Evolutionary conservation across 2,797 vertebrate species (phyloP).

Genomic region (Columba guinea): DNA sequence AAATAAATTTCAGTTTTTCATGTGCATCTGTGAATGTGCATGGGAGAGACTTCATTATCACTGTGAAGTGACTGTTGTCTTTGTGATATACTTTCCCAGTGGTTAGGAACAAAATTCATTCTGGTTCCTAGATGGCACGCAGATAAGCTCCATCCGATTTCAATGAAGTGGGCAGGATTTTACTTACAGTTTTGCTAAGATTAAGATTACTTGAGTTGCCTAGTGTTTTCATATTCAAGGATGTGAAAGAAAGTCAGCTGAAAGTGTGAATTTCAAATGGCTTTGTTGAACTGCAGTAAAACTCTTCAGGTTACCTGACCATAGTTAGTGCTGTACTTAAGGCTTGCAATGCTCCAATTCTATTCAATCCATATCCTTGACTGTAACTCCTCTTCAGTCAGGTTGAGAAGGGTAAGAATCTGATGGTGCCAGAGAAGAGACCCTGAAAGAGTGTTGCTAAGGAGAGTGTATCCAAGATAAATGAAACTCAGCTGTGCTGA

Average conservation of each 20-base stretch:
- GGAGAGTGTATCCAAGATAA: not conserved
- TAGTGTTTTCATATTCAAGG: not conserved
- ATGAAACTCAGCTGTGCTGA: not conserved
- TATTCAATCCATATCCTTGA: not conserved
- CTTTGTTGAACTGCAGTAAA: not conserved
- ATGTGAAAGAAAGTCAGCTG: not conserved
- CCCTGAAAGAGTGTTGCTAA: not conserved
- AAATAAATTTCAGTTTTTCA: not conserved
- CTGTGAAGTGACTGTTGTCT: not conserved
- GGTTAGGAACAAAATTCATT: not conserved
- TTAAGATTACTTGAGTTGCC: not conserved
- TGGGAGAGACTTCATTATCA: not conserved
- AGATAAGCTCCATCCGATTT: not conserved
- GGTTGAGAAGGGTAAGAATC: not conserved
- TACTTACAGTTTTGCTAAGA: not conserved
- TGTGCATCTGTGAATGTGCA: not conserved
- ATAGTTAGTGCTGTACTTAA: not conserved
- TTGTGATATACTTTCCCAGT: not conserved
- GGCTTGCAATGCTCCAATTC: not conserved
- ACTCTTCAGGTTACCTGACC: not conserved
- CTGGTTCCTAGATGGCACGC: not conserved
- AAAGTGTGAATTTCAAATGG: not conserved
- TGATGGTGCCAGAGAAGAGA: not conserved
- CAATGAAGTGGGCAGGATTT: not conserved
- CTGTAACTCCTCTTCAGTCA: not conserved